A percentile compares a stretch with the other conserved stretches of the same genome.
phyloP scores from a whole-genome alignment of 1,140 invertebrate genomes.

The Pogonomyrmex californicus region DNA sequence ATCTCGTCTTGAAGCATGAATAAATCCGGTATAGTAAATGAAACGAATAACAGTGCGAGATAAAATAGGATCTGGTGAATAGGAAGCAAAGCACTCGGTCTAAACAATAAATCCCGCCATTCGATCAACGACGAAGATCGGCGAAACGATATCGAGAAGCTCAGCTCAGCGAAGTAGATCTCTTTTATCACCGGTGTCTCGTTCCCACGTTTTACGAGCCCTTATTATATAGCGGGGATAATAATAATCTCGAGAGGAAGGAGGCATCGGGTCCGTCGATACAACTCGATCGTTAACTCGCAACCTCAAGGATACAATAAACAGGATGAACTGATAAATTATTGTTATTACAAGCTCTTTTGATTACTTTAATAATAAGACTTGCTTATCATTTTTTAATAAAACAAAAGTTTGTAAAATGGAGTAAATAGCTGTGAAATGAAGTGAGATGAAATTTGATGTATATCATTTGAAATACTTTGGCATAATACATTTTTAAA shows the following conservation, averaged over 20 bases:
- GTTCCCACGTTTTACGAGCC: conserved; percentile 34
- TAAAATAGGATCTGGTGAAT: conserved; percentile 17
- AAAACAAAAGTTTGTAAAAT: neutral
- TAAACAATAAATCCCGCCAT: conserved; percentile 30
- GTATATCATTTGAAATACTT: neutral
- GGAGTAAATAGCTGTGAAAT: conserved; percentile 11
- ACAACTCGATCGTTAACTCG: conserved; percentile 20
- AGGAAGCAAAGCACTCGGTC: neutral
- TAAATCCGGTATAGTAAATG: neutral
- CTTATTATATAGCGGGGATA: conserved; percentile 44
- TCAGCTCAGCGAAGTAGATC: conserved; percentile 29
- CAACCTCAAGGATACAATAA: conserved; percentile 39
- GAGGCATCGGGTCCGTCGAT: neutral
- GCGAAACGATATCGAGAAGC: conserved; percentile 39
- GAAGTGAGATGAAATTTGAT: conserved; percentile 3
- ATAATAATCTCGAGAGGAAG: conserved; percentile 30
- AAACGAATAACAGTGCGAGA: conserved; percentile 7
- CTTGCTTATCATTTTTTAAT: neutral
- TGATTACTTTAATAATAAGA: neutral
- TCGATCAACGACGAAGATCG: conserved; percentile 21
- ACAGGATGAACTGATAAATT: conserved; percentile 35
- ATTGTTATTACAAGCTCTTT: conserved; percentile 19
- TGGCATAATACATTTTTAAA: neutral
- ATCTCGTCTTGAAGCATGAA: neutral
- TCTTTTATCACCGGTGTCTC: conserved; percentile 38